Base-by-base conservation (phyloP, 2,113 vertebrate species). In the Mesocricetus auratus region DNA sequence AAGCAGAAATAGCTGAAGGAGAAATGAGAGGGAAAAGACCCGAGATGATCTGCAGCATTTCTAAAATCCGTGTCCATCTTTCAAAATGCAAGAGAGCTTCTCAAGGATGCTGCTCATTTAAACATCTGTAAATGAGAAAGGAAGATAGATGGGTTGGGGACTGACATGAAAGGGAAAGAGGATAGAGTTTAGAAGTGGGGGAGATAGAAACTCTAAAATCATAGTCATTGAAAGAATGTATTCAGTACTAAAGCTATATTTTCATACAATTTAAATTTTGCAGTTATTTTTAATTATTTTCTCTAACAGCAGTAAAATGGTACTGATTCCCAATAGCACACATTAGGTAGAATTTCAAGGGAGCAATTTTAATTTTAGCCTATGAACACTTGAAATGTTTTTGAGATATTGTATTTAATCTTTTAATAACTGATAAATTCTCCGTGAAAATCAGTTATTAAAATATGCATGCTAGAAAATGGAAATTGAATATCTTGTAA, bases 221-320 rank as follows among this genome's bases (percentile, higher is more conserved):
- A 73, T 50, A 4, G 12, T 60, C 12, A 60, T 9, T 68, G 16
- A 94, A 45, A 74, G 47, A 91, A 78, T 87, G 24, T 66, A 66
- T 47, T 78, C 10, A 47, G 7, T 47, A 33, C 16, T 68, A 77
- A 69, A 73, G 16, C 7, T 47, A 3, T 60, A 7, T 60, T 91
- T 16, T 56, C 66, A 50, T 50, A 68, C 33, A 89, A 56, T 42
- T 96, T 90, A 73, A n/a, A 81, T 53, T 53, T 60, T 53, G 4
- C 4, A 26, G 75, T 94, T 82, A 78, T 62, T 82, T 56, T 95
- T 69, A 53, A 91, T 21, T 33, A 29, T 89, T 91, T 83, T 45
- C 22, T 6, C 60, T 45, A 71, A 56, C 19, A 71, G 22, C 33
- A 9, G n/a, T 26, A 56, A 86, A 73, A 87, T 68, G 11, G 78